A percentile compares a stretch with the other conserved stretches of the same genome.
Conservation (phyloP, 2,113 vertebrate genomes). For the Anas platyrhynchos region DNA sequence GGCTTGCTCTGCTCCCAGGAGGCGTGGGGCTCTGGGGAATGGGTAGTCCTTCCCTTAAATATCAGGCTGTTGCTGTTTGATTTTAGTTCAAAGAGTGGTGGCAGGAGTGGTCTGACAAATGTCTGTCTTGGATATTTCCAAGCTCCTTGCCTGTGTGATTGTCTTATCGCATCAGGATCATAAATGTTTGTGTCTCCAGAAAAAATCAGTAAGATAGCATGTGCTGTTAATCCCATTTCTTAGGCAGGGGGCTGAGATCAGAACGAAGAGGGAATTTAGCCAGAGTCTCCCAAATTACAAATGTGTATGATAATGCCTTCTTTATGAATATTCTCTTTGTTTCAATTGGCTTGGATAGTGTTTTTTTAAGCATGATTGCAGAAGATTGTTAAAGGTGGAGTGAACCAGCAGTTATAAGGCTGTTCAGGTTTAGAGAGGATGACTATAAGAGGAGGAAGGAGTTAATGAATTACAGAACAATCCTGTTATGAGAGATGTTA, state of each 20-base stretch:
- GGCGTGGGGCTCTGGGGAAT: accelerated
- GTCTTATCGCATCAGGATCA: neutral
- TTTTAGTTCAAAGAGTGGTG: neutral
- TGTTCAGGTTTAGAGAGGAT: neutral
- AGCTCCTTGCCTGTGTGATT: neutral
- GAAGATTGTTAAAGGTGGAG: neutral
- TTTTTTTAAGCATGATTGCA: neutral
- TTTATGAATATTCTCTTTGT: neutral
- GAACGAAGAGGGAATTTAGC: neutral
- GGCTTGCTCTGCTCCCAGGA: accelerated
- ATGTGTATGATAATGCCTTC: neutral
- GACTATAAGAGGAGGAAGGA: neutral
- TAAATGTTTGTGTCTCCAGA: neutral
- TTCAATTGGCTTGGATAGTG: neutral
- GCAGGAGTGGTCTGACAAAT: neutral
- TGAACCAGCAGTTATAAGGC: neutral
- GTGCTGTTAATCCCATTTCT: neutral
- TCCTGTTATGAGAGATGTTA: neutral
- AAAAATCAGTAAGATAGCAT: neutral
- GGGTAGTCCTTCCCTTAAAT: neutral
- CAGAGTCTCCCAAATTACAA: neutral
- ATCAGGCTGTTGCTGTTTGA: neutral
- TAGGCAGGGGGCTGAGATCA: neutral
- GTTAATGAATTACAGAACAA: neutral
- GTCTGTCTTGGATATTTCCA: neutral